Conservation (phyloP, 2,113 vertebrate species). For the Passer montanus region DNA sequence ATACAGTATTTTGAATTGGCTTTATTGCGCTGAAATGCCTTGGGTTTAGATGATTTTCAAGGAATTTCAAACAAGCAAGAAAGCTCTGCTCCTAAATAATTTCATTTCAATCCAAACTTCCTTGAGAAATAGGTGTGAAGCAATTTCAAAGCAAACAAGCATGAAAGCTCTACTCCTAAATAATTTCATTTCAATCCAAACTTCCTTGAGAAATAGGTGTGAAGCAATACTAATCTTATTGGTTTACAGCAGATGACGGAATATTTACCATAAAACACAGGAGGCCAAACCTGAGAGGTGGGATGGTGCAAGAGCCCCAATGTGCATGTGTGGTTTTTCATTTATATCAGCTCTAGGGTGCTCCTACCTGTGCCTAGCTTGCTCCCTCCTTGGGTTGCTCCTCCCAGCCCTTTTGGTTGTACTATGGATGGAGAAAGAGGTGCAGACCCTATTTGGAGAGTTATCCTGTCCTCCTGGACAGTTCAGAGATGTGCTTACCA, state of each 20-base stretch:
- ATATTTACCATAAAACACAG: neutral
- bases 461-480: neutral
- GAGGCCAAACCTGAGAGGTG: neutral
- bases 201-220: neutral
- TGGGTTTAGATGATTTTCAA: neutral
- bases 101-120: neutral
- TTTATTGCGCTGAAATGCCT: neutral
- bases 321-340: rapidly evolving
- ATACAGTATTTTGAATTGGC: neutral
- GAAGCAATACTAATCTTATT: neutral
- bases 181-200: neutral
- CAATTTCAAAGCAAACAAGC: neutral
- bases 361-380: neutral
- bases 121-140: no score
- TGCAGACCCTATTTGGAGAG: neutral
- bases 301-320: neutral
- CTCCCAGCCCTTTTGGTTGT: neutral
- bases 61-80: neutral
- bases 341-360: no score
- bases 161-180: neutral
- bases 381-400: neutral
- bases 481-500: neutral
- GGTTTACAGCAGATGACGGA: neutral
- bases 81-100: neutral
- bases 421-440: neutral